phyloP scores from a whole-genome alignment of 1,140 invertebrate species.

The Dreissena polymorpha region DNA sequence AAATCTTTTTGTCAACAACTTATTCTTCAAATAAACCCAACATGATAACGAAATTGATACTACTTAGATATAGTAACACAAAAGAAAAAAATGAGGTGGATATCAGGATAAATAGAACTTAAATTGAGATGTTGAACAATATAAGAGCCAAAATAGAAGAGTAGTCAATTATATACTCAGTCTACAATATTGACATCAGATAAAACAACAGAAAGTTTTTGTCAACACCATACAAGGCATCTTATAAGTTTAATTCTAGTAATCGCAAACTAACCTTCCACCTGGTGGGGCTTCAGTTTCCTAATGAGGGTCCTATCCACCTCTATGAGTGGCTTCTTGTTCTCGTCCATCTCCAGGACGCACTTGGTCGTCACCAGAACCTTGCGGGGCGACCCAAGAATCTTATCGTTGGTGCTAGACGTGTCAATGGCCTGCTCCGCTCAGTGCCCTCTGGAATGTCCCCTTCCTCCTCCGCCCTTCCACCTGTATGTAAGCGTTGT shows the following conservation, averaged over 20 bases:
- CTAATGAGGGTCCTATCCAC: conserved; percentile 91
- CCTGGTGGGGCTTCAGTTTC: conserved; percentile 96
- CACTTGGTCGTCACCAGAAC: conserved; percentile 83
- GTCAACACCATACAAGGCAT: too few relatives aligned
- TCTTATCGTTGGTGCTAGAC: not conserved
- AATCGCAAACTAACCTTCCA: conserved; percentile 78
- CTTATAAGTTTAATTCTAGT: too few relatives aligned
- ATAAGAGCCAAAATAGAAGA: too few relatives aligned
- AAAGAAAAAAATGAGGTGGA: too few relatives aligned
- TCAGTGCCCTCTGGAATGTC: conserved; percentile 42
- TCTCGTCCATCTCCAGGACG: conserved; percentile 91
- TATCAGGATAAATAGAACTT: too few relatives aligned
- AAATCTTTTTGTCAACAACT: conserved; percentile 5
- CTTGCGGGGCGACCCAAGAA: conserved; percentile 68
- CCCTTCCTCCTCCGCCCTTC: conserved; percentile 23
- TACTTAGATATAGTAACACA: too few relatives aligned
- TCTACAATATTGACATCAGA: too few relatives aligned
- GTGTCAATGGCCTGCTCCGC: not conserved
- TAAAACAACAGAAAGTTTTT: too few relatives aligned
- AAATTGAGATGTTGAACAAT: too few relatives aligned
- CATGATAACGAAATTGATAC: too few relatives aligned
- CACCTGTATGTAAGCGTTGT: conserved; percentile 46
- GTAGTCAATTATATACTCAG: too few relatives aligned
- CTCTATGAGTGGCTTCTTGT: conserved; percentile 89
- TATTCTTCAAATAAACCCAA: not conserved